Base-by-base conservation (phyloP, 2,113 vertebrate genomes). In the Brachypteracias leptosomus region DNA sequence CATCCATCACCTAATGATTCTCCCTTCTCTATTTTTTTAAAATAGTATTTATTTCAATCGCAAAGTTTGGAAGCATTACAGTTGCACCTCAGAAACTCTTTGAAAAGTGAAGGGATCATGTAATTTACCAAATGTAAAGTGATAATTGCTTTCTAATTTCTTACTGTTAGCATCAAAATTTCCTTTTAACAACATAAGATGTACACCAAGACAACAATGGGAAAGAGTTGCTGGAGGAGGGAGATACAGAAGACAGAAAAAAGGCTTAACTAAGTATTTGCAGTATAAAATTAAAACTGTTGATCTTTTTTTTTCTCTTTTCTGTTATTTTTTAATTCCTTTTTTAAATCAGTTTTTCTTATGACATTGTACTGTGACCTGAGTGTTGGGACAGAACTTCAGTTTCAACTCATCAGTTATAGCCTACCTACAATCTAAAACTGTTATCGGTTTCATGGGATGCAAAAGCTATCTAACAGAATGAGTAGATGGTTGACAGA, bases 181-280 rank as follows among this genome's bases (percentile, higher is more conserved):
- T 89, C 20, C 18, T 66, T 75, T 85, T 38, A 67, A 3, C 20
- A 68, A 55, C 2, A 7, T 35, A 35, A 38, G 6, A 36, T 24
- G 4, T 13, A 25, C 1, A 2, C 11, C 28, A 44, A 58, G 26
- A n/a, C 0, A 2, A 15, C 0, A 4, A 26, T 11, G 47, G 21
- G 14, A 59, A 88, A 78, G 20, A 29, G 7, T 16, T 71, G 11
- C 25, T 70, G n/a, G 17, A 42, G 3, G 6, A 57, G 11, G 16
- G 35, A 72, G 22, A n/a, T 33, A 49, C 0, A 4, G n/a, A 85
- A 83, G 11, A 44, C 7, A 62, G 20, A 12, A 79, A 63, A 17
- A 65, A 91, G 8, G 1, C 21, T 80, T 72, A 49, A 49, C 5
- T 11, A 66, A 61, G 1, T 36, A 46, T 44, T 51, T 78, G 8